Percentiles rank a stretch among this genome's conserved stretches.
phyloP scores from a whole-genome alignment of 2,888 invertebrate species.

The Agrochola lychnidis region DNA sequence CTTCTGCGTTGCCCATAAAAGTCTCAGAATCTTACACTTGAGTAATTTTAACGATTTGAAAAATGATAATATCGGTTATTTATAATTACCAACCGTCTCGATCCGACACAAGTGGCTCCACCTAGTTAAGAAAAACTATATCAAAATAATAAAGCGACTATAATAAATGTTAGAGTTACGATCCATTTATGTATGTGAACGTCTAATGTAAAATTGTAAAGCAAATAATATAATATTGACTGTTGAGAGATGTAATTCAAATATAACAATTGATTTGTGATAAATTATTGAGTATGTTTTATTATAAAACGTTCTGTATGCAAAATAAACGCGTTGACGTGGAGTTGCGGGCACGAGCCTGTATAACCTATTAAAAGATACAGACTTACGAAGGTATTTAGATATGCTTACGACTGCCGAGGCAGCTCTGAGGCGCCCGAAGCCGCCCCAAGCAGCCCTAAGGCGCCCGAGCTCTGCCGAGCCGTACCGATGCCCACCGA shows the following conservation, averaged over 20 bases:
- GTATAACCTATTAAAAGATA: no score
- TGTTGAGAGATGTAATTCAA: slow-evolving; percentile 62
- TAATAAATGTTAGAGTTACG: slow-evolving; percentile 50
- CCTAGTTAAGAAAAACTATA: slow-evolving; percentile 37
- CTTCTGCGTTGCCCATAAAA: not conserved
- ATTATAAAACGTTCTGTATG: slow-evolving; percentile 4
- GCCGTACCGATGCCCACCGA: no score
- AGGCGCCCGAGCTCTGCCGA: no score
- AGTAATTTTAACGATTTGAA: not conserved
- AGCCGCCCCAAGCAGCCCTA: no score
- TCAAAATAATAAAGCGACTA: slow-evolving; percentile 53
- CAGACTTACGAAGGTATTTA: no score
- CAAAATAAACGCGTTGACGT: no score
- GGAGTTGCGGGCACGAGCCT: no score
- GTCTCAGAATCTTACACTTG: not conserved
- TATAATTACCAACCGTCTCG: not conserved
- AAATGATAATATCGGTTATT: not conserved
- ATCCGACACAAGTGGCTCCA: slow-evolving; percentile 2
- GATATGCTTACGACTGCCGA: no score
- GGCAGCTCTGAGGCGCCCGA: no score
- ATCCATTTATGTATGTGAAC: slow-evolving; percentile 25
- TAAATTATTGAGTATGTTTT: slow-evolving; percentile 50
- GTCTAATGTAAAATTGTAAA: slow-evolving; percentile 35
- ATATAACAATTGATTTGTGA: slow-evolving; percentile 64
- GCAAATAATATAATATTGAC: slow-evolving; percentile 51